These are phyloP conservation scores for Homarus gammarus DNA, from an alignment of 2,888 invertebrate genomes.

Conservation along the genomic window DNA sequence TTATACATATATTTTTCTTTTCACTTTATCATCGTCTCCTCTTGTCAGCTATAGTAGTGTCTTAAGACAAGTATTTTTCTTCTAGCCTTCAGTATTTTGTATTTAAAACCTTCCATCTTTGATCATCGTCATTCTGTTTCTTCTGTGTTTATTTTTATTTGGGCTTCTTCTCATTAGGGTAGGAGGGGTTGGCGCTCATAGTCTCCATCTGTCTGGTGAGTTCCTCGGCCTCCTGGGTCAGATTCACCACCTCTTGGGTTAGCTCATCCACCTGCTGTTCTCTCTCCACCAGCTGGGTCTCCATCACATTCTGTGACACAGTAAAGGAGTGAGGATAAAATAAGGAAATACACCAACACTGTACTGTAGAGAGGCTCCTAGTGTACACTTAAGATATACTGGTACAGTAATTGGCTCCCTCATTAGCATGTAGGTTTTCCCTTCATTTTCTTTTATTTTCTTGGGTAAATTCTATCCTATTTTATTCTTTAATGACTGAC, in stretches of 20 bases:
- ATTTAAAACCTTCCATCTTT: background rate
- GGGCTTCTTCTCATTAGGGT: slow-evolving; percentile 6
- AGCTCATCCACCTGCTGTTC: slow-evolving; percentile 1
- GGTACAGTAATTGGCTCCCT: too few species aligned
- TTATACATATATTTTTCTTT: too few species aligned
- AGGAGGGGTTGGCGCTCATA: background rate
- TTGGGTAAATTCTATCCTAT: too few species aligned
- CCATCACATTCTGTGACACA: slow-evolving; percentile 15
- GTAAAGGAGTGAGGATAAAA: background rate
- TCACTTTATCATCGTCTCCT: too few species aligned
- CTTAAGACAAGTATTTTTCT: too few species aligned
- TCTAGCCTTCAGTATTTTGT: too few species aligned
- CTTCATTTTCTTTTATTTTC: too few species aligned
- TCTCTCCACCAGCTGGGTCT: slow-evolving; percentile 3
- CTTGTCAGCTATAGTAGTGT: too few species aligned
- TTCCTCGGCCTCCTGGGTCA: background rate
- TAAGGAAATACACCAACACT: background rate
- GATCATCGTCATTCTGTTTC: background rate
- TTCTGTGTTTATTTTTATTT: background rate
- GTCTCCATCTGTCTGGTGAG: background rate
- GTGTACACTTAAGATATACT: background rate
- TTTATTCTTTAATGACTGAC: too few species aligned
- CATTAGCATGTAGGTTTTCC: too few species aligned
- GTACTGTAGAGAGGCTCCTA: background rate
- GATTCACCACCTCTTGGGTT: background rate